phyloP scores from a whole-genome alignment of 35 echinoderm and acorn worm genomes.

The Hemicentrotus pulcherrimus region DNA sequence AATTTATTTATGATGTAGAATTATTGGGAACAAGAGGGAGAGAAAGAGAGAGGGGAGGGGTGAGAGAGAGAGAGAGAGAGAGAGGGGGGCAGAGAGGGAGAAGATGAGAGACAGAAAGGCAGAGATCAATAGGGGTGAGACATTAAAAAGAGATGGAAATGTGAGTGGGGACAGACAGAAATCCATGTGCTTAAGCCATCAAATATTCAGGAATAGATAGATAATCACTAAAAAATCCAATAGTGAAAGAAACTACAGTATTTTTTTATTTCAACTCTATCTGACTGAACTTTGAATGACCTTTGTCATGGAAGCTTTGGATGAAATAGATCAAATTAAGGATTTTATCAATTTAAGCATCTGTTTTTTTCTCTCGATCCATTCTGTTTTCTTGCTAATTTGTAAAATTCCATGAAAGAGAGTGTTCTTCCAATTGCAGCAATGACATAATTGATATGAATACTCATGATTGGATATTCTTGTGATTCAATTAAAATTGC shows the following conservation, averaged over 20 bases:
- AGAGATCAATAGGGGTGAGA: no score
- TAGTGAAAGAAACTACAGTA: not conserved
- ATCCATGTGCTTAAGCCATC: not conserved
- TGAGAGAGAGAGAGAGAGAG: not conserved
- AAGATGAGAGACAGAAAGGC: not conserved
- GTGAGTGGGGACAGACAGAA: not conserved
- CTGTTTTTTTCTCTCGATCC: not conserved
- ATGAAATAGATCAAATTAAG: not conserved
- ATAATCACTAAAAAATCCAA: not conserved
- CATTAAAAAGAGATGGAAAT: not conserved
- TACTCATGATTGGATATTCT: not conserved
- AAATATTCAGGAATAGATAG: not conserved
- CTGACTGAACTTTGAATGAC: not conserved
- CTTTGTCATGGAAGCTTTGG: not conserved
- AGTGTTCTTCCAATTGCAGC: not conserved
- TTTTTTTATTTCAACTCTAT: not conserved
- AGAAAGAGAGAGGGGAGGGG: no score
- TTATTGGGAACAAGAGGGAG: no score
- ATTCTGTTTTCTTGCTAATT: not conserved
- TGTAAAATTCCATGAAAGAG: not conserved
- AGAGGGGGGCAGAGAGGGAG: not conserved
- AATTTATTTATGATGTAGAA: not conserved
- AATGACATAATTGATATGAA: not conserved
- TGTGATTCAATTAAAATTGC: no score
- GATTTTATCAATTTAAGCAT: no score